Conservation (phyloP, 2,888 invertebrate species). For the Lymantria monacha region DNA sequence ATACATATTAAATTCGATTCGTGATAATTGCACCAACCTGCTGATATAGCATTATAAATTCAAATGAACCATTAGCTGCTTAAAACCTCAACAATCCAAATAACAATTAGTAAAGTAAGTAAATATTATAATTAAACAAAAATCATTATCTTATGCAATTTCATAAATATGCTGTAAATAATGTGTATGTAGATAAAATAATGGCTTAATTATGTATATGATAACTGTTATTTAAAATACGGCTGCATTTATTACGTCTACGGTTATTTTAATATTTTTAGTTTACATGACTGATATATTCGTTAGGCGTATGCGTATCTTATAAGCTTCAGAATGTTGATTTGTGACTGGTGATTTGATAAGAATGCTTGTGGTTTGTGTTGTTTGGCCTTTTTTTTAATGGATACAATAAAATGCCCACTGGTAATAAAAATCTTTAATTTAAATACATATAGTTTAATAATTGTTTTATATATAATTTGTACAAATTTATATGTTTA, state of each 20-base stretch:
- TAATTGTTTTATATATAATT: no score
- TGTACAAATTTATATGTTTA: no score
- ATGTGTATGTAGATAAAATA: constrained; percentile 13
- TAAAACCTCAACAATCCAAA: constrained; percentile 9
- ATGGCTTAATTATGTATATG: constrained; percentile 8
- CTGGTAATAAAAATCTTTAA: no score
- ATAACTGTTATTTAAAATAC: constrained; percentile 18
- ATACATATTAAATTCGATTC: no score
- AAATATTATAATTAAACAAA: constrained; percentile 7
- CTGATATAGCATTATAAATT: constrained; percentile 2
- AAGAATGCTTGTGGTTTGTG: not conserved
- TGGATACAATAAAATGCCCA: not conserved
- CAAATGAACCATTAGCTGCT: constrained; percentile 1
- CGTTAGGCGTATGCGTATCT: not conserved
- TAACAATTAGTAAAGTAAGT: constrained; percentile 8
- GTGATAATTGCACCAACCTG: no score
- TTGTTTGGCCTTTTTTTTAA: not conserved
- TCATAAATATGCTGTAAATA: constrained; percentile 14
- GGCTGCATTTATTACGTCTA: constrained; percentile 12
- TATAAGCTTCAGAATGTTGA: not conserved
- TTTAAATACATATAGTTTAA: no score
- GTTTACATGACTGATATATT: constrained; percentile 13
- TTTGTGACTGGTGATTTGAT: not conserved
- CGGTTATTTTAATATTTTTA: constrained; percentile 13
- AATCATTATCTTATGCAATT: constrained; percentile 11